These are phyloP conservation scores for Mola mola DNA, from an alignment of 2,113 vertebrate genomes.

Conservation along the genomic window DNA sequence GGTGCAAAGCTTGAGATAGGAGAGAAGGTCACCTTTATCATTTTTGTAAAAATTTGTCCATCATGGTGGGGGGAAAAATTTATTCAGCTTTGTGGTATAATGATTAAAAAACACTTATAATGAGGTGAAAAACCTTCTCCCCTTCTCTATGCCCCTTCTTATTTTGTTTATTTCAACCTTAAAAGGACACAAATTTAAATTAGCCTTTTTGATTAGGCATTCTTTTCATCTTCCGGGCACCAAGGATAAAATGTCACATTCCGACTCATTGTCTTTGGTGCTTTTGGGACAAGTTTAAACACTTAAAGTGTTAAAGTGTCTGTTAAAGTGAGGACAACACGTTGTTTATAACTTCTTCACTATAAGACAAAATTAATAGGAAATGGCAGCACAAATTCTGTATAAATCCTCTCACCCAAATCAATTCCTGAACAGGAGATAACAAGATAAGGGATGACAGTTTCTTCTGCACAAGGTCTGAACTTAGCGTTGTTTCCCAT, in stretches of 20 bases:
- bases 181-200: too few species aligned
- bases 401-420: slow-evolving; percentile 35
- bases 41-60: too few species aligned
- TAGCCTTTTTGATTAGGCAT: slow-evolving; percentile 1
- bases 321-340: slow-evolving; percentile 1
- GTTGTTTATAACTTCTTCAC: slow-evolving; percentile 29
- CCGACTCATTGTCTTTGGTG: slow-evolving; percentile 1
- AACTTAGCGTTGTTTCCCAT: slow-evolving; percentile 45
- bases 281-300: slow-evolving; percentile 9
- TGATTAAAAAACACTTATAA: too few species aligned
- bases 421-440: slow-evolving; percentile 49
- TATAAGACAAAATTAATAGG: slow-evolving; percentile 54
- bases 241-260: slow-evolving; percentile 25
- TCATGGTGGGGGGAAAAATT: too few species aligned
- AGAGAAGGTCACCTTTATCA: too few species aligned
- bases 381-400: slow-evolving; percentile 57
- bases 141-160: too few species aligned
- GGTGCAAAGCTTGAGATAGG: too few species aligned
- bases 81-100: too few species aligned
- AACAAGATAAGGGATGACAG: slow-evolving; percentile 60
- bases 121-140: too few species aligned
- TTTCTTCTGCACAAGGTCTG: slow-evolving; percentile 33
- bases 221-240: slow-evolving; percentile 1
- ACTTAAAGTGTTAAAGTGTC: too few species aligned
- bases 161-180: too few species aligned